Percentiles rank a stretch among this genome's conserved stretches.
Evolutionary conservation across 2,113 vertebrate genomes (phyloP).

Genomic region (Coregonus clupeaformis): DNA sequence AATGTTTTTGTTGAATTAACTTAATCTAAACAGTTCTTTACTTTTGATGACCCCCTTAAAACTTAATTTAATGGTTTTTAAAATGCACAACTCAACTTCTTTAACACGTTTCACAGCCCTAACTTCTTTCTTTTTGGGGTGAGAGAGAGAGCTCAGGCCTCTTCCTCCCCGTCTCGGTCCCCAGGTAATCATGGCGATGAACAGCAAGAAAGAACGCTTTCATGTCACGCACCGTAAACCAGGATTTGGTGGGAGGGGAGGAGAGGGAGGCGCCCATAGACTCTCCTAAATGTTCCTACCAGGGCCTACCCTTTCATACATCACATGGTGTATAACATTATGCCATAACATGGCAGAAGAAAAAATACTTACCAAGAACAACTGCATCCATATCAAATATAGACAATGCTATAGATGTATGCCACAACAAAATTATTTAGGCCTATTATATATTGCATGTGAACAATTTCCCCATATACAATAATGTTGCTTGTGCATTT

Average conservation of each 20-base stretch:
- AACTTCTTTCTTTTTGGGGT: no score
- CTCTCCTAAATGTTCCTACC: slow-evolving; percentile 63
- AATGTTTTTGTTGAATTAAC: no score
- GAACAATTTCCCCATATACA: no score
- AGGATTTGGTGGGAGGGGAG: slow-evolving; percentile 64
- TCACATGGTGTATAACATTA: neutral
- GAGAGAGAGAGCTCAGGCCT: no score
- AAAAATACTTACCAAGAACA: slow-evolving; percentile 7
- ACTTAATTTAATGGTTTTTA: no score
- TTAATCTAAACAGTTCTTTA: no score
- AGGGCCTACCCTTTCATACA: slow-evolving; percentile 32
- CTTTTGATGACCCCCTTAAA: neutral
- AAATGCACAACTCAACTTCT: neutral
- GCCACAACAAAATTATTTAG: no score
- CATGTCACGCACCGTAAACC: slow-evolving; percentile 72
- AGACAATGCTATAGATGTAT: no score
- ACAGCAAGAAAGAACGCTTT: slow-evolving; percentile 79
- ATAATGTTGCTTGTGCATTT: no score
- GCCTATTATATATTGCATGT: no score
- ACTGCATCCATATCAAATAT: no score
- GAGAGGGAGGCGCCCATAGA: slow-evolving; percentile 40
- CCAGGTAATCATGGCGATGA: slow-evolving; percentile 77
- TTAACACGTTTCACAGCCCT: no score
- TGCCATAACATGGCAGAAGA: slow-evolving; percentile 9
- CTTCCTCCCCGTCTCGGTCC: slow-evolving; percentile 66